Evolutionary conservation across 1,140 invertebrate species (phyloP).

Genomic region (Dolichoris vasculosae): DNA sequence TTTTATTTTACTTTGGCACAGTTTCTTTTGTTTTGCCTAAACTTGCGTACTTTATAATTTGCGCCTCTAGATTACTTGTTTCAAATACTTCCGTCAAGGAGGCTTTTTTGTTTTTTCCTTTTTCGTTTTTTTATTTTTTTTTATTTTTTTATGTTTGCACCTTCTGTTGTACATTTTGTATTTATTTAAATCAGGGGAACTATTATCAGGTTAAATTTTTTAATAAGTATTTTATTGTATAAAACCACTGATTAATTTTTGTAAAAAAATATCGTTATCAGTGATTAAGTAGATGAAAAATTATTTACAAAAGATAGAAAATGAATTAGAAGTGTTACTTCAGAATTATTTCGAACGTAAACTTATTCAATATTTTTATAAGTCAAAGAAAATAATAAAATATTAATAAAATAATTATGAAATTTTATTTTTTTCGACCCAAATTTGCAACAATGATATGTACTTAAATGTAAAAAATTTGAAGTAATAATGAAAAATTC

Average conservation of each 20-base stretch:
- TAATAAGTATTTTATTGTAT: constrained; percentile 32
- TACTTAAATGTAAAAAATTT: neutral
- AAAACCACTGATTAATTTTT: constrained; percentile 43
- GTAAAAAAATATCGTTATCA: constrained; percentile 39
- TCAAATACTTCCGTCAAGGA: neutral
- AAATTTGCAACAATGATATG: neutral
- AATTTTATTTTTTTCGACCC: constrained; percentile 32
- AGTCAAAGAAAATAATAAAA: constrained; percentile 50
- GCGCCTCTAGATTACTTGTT: constrained; percentile 17
- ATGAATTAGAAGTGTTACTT: constrained; percentile 48
- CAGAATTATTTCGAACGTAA: constrained; percentile 50
- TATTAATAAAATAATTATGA: constrained; percentile 50
- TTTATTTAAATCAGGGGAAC: constrained; percentile 48
- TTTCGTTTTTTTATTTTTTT: constrained; percentile 12
- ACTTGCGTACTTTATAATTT: constrained; percentile 22
- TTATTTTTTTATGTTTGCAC: constrained; percentile 44
- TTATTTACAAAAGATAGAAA: constrained; percentile 47
- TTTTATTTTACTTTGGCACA: constrained; percentile 22
- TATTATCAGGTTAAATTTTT: constrained; percentile 40
- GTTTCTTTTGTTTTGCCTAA: neutral
- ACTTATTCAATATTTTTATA: constrained; percentile 55
- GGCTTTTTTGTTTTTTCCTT: constrained; percentile 12
- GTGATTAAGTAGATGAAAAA: constrained; percentile 43
- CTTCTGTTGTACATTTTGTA: constrained; percentile 47
- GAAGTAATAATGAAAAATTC: neutral